These are phyloP conservation scores for Hydriomena furcata DNA, from an alignment of 2,888 invertebrate genomes.

Conservation along the genomic window DNA sequence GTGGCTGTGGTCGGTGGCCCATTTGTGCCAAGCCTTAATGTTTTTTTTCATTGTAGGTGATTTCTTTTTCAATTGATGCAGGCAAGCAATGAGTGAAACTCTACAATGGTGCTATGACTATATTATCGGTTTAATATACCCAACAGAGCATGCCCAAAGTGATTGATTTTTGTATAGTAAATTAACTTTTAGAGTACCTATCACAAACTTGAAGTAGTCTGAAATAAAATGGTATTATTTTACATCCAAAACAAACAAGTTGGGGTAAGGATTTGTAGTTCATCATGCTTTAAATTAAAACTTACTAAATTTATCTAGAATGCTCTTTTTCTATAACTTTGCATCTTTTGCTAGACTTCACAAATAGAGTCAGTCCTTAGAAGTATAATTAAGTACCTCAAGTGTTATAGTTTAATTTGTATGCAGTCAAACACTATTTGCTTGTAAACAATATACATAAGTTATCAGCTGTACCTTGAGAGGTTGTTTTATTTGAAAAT, in stretches of 20 bases:
- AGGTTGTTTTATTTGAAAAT: too few species aligned
- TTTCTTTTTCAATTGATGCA: slow-evolving; percentile 38
- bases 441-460: slow-evolving; percentile 16
- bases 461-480: background rate
- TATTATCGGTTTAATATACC: slow-evolving; percentile 47
- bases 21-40: too few species aligned
- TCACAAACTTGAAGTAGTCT: slow-evolving; percentile 5
- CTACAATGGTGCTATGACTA: slow-evolving; percentile 58
- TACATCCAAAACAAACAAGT: background rate
- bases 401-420: slow-evolving; percentile 7
- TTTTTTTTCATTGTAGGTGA: slow-evolving; percentile 52
- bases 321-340: too few species aligned
- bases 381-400: too few species aligned
- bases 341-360: too few species aligned
- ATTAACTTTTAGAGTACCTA: slow-evolving; percentile 18
- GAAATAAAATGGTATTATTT: background rate
- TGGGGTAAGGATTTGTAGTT: background rate
- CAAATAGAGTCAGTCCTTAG: too few species aligned
- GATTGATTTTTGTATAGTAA: slow-evolving; percentile 45
- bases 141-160: slow-evolving; percentile 51
- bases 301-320: background rate
- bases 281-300: background rate
- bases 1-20: too few species aligned
- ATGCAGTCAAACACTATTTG: slow-evolving; percentile 8
- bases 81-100: slow-evolving; percentile 57